These are phyloP conservation scores for Phyllostomus discolor DNA, from an alignment of 2,113 vertebrate genomes.

Conservation along the genomic window DNA sequence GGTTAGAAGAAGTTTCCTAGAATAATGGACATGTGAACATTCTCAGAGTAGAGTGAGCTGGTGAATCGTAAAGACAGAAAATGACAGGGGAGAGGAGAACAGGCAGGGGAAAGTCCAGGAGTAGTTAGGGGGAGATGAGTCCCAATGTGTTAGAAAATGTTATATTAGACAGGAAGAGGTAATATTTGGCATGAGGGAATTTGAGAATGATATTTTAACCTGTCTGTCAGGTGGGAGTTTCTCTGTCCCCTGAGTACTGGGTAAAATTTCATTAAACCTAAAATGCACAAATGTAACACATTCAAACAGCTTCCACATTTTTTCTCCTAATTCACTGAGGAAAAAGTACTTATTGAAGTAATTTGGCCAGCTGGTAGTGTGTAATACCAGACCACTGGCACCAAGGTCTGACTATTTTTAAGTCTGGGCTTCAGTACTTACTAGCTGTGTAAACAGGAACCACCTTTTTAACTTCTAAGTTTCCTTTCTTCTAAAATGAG, in stretches of 20 bases:
- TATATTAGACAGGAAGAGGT: background rate
- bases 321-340: background rate
- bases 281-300: background rate
- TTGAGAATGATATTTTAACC: background rate
- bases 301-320: background rate
- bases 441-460: background rate
- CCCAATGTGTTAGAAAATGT: background rate
- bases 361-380: background rate
- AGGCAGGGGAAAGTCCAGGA: background rate
- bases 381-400: background rate
- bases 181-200: background rate
- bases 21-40: background rate
- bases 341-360: background rate
- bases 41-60: background rate
- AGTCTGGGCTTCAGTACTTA: background rate
- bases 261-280: background rate
- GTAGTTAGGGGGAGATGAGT: background rate
- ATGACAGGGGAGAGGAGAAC: background rate
- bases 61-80: background rate
- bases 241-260: background rate
- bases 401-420: background rate
- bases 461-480: background rate
- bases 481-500: background rate
- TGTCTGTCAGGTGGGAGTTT: background rate
- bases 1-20: background rate